Base-by-base conservation (phyloP, 2,113 vertebrate genomes). In the Nasalis larvatus region DNA sequence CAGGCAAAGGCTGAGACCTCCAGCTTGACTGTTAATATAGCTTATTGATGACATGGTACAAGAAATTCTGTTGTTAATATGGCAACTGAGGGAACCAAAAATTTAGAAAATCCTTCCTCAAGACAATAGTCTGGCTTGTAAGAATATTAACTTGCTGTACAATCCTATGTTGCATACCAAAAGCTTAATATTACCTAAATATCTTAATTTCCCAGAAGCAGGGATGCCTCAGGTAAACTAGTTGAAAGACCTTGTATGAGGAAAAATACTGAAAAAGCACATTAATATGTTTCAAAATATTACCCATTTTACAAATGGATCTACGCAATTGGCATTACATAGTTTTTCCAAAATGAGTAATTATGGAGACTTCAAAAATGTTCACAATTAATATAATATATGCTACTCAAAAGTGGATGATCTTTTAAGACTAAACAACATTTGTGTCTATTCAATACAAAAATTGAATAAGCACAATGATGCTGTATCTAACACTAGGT, bases 291-390 rank as follows among this genome's bases (percentile, higher is more conserved):
- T 87, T 71, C 18, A 86, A 87, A 92, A 66, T 87, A 27, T 82
- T 86, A n/a, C 8, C 74, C 16, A 23, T 56, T 7, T 47, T 40
- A 9, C 16, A 84, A 91, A 71, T 63, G 20, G 21, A 83, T 73
- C 52, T 86, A 18, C 74, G 4, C 25, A 78, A 78, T 83, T 78
- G 93, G 49, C 71, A 90, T 76, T 93, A 90, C 23, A 71, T 27
- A 86, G 23, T 32, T 77, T 54, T 86, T 86, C 30, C 18, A 94
- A 87, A 92, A 89, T 81, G 9, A 93, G 71, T 90, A 92, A 86
- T 77, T 86, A 78, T 47, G 0, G 7, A 49, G 56, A 23, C 37
- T 87, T 80, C 42, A 74, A 52, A 87, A 86, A n/a, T 81, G 14
- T 82, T 74, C 35, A 63, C 37, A 82, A 35, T 35, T 49, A 49